Base-by-base conservation (phyloP, 2,888 invertebrate species). In the Synanthedon vespiformis region DNA sequence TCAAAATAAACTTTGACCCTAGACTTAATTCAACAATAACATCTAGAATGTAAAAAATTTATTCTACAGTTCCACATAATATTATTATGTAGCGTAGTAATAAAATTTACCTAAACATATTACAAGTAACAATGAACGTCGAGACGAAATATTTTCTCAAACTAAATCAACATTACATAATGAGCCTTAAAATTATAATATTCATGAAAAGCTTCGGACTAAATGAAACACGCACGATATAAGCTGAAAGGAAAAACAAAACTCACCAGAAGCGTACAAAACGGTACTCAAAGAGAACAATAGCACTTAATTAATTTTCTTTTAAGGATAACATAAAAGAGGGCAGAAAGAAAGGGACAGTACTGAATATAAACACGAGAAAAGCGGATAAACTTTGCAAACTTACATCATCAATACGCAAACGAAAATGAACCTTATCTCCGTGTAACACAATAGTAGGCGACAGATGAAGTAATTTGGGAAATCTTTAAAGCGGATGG, bases 281-380 rank as follows among this genome's bases (percentile, higher is more conserved):
- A 69, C 65, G 68, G 62, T 66, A 60, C 68, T 72, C 70, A 65
- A 64, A 70, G 61, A 61, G 67, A 75, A 79, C 76, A 79, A 77
- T 72, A 65, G 65, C 68, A 74, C 76, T 76, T 80, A 81, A 83
- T 83, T 82, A 82, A 82, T 80, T 82, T 81, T 77, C 77, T 76
- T 77, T 77, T 64, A 44, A 72, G 69, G 67, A 67, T 70, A 71
- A 72, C 71, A 73, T 71, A 69, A 77, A 77, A 72, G 70, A 68
- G 65, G 61, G 65, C 63, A 58, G 57, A 66, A 67, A 73, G 69
- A 72, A 71, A 69, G 71, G 66, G 67, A 67, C 73, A 69, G 66
- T 67, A 61, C 58, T 64, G 63, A 73, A 68, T 64, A 70, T 67
- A 73, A 73, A 73, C 70, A 72, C 27, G 34, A 67, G 66, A 61